Conservation (phyloP, 2,113 vertebrate species). For the Grammomys surdaster region DNA sequence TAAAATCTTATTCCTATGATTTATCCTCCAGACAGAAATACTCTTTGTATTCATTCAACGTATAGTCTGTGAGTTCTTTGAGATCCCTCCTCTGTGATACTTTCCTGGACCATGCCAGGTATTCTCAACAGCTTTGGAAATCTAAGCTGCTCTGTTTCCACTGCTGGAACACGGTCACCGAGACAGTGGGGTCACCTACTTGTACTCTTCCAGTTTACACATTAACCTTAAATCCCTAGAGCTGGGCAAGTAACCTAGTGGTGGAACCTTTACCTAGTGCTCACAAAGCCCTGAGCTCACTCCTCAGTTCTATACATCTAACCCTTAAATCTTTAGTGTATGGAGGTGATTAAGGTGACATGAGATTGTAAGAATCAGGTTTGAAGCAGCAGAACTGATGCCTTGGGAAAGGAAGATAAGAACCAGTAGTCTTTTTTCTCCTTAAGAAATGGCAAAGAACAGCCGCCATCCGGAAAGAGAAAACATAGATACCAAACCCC, state of each 20-base stretch:
- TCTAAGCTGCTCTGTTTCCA: not conserved
- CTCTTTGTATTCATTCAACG: not conserved
- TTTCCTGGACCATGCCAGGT: not conserved
- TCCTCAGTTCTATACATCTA: not conserved
- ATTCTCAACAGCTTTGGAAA: not conserved
- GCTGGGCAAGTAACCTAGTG: not conserved
- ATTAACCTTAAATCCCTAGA: too few relatives aligned
- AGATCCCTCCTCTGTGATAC: not conserved
- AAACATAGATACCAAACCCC: not conserved
- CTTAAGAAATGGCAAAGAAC: not conserved
- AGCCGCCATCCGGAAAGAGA: not conserved
- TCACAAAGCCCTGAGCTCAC: not conserved
- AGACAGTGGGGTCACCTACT: not conserved
- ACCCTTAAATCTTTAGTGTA: not conserved
- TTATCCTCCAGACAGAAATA: not conserved
- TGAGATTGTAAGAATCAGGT: not conserved
- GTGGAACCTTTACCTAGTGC: not conserved
- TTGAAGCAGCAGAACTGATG: not conserved
- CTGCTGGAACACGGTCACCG: not conserved
- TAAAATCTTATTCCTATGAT: not conserved
- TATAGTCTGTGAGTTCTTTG: not conserved
- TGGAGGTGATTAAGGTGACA: not conserved
- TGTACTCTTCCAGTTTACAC: not conserved
- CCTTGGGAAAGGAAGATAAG: not conserved
- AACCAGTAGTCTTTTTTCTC: not conserved